Evolutionary conservation across 2,113 vertebrate species (phyloP).

Genomic region (Neolamprologus cancellatus): DNA sequence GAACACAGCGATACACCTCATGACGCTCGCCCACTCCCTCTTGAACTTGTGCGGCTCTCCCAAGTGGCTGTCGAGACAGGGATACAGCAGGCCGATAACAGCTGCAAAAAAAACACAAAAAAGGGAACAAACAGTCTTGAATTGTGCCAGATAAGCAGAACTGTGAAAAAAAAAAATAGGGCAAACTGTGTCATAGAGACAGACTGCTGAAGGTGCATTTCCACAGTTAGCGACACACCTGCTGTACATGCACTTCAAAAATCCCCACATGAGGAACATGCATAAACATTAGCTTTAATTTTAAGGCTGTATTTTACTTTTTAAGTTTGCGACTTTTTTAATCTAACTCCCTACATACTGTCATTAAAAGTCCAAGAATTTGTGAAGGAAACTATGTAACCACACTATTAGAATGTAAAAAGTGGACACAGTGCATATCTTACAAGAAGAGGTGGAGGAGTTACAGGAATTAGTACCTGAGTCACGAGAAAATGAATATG

Average conservation of each 20-base stretch:
- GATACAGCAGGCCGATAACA: constrained; percentile 91
- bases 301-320: not conserved
- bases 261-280: not conserved
- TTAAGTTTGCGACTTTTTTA: not conserved
- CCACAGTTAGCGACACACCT: not conserved
- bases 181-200: not conserved
- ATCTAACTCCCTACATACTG: not conserved
- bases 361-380: not conserved
- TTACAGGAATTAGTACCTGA: not conserved
- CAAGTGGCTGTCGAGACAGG: constrained; percentile 92
- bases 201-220: constrained; percentile 12
- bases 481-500: not conserved
- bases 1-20: constrained; percentile 96
- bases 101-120: constrained; percentile 64
- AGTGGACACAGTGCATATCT: not conserved
- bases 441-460: not conserved
- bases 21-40: constrained; percentile 98
- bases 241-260: not conserved
- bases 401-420: not conserved
- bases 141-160: constrained; percentile 29
- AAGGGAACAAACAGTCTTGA: not conserved
- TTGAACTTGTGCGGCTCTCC: constrained; percentile 97
- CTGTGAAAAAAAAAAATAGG: not conserved
- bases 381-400: not conserved
- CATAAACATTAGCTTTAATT: not conserved